Percentiles rank a stretch among this genome's conserved stretches.
Evolutionary conservation across 1,140 invertebrate genomes (phyloP).

Genomic region (Acromyrmex echinatior): DNA sequence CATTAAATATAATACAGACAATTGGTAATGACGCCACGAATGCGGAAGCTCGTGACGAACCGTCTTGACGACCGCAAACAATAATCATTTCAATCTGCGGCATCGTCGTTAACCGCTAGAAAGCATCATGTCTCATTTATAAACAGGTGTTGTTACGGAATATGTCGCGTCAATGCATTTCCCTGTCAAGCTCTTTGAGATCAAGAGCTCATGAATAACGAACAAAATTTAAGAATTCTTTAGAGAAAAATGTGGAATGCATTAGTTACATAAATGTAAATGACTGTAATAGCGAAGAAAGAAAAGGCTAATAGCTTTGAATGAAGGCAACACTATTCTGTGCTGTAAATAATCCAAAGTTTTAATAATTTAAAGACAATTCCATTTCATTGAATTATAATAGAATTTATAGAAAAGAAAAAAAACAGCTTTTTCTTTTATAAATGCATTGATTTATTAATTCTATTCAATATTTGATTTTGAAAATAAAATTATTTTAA

Average conservation of each 20-base stretch:
- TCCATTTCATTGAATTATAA: neutral
- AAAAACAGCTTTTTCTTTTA: neutral
- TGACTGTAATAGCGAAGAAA: neutral
- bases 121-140: conserved; percentile 78
- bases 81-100: conserved; percentile 79
- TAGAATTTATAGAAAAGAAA: neutral
- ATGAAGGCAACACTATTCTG: neutral
- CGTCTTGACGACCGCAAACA: conserved; percentile 77
- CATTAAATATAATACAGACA: conserved; percentile 71
- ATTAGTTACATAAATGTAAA: conserved; percentile 8
- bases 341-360: neutral
- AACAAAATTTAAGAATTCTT: conserved; percentile 1
- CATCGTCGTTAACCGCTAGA: conserved; percentile 77
- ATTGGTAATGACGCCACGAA: conserved; percentile 69
- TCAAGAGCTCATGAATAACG: conserved; percentile 14
- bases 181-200: neutral
- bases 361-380: neutral
- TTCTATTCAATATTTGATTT: neutral
- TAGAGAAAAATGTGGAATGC: neutral
- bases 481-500: neutral
- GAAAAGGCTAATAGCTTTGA: neutral
- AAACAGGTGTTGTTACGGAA: conserved; percentile 65
- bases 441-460: neutral
- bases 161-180: conserved; percentile 21
- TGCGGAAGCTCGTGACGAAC: conserved; percentile 75